phyloP scores from a whole-genome alignment of 2,797 vertebrate species.

The Neoniphon sammara region DNA sequence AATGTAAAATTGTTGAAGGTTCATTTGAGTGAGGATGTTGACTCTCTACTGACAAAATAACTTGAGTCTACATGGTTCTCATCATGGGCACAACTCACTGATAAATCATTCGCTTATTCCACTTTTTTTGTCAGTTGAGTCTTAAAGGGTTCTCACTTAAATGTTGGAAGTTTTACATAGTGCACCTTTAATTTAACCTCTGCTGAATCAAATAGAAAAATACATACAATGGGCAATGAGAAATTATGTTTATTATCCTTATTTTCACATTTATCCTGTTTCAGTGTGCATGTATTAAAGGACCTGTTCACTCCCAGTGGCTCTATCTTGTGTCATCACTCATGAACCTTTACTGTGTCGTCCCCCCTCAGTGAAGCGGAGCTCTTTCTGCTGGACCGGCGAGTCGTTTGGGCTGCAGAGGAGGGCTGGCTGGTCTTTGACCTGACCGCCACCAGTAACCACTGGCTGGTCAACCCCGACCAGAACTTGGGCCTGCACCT shows the following conservation, averaged over 20 bases:
- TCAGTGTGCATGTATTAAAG: neutral
- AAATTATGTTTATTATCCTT: neutral
- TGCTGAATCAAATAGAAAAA: no score
- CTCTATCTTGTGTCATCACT: neutral
- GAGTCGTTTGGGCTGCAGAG: constrained; percentile 91
- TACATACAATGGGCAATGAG: neutral
- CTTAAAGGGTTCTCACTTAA: no score
- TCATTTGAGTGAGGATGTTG: no score
- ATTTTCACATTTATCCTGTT: constrained; percentile 27
- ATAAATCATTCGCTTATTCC: no score
- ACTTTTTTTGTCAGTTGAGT: no score
- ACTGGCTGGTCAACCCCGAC: constrained; percentile 91
- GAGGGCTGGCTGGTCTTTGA: constrained; percentile 98
- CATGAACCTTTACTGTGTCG: neutral
- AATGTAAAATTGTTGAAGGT: no score
- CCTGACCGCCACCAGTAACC: constrained; percentile 92
- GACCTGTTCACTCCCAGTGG: neutral
- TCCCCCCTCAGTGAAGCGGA: constrained; percentile 86
- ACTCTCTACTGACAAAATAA: no score
- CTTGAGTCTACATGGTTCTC: no score
- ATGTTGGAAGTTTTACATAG: no score
- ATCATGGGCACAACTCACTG: no score
- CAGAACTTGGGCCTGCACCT: constrained; percentile 94
- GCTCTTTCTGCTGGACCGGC: constrained; percentile 90
- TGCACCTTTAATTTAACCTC: no score